Base-by-base conservation (phyloP, 1,140 invertebrate genomes). In the Diuraphis noxia region DNA sequence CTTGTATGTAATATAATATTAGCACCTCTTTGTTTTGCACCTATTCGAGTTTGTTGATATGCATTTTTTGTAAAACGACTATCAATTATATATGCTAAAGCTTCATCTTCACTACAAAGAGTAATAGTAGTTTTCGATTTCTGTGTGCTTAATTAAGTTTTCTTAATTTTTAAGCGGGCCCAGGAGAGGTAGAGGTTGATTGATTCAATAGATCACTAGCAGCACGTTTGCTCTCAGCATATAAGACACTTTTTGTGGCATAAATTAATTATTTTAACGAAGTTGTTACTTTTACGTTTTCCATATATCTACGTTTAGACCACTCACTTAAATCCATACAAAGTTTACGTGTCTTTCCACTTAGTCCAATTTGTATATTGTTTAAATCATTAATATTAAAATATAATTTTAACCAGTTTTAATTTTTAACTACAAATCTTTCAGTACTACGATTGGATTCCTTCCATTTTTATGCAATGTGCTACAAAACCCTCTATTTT, bases 71-170 rank as follows among this genome's bases (percentile, higher is more conserved):
- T 40, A 13, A 89, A 41, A 72, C 19, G 52, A 10, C 21, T 77
- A 43, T 89, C 87, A 38, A 89, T 89, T 40, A 89, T 25, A 30
- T 36, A 89, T 40, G 87, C 87, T 34, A 89, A 34, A 89, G 52
- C 87, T 34, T 89, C 52, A 40, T 89, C 49, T 72, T 13, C 52
- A n/a, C 6, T 89, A 52, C 72, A 89, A 8, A 56, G 34, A 36
- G 36, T 38, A 36, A 88, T 49, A 17, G 1, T 85, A 17, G 25
- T 34, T 36, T 25, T 17, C 17, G 19, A 49, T 49, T 49, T 49
- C 46, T 49, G 46, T 49, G 46, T n/a, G 34, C 36, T 77, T 36
- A 34, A 17, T 0, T 77, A 77, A 9, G n/a, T 77, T 77, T 77
- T 19, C 2, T 34, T 34, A 77, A 34, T 77, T 77, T 77, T 77